Evolutionary conservation across 1,140 invertebrate species (phyloP).

Genomic region (Aphis gossypii): DNA sequence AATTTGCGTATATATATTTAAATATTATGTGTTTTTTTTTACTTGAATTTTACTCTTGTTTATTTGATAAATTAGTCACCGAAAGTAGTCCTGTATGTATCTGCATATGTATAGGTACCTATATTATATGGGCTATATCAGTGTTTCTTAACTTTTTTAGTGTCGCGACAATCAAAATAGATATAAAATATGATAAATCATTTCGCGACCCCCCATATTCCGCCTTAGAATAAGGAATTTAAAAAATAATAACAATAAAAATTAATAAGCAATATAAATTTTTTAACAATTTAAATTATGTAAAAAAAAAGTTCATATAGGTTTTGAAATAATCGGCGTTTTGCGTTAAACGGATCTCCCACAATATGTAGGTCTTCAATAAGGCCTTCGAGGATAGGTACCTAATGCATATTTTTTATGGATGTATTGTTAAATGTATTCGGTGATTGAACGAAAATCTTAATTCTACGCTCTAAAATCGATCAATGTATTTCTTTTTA

Average conservation of each 20-base stretch:
- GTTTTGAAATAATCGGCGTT: neutral
- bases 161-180: no score
- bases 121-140: no score
- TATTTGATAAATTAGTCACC: neutral
- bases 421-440: neutral
- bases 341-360: neutral
- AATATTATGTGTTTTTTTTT: neutral
- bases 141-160: no score
- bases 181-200: no score
- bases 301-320: neutral
- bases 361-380: neutral
- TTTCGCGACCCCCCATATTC: no score
- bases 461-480: neutral
- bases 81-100: neutral
- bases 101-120: neutral
- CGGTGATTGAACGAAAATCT: neutral
- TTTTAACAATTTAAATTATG: no score
- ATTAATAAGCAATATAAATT: no score
- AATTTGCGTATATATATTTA: slow-evolving; percentile 28
- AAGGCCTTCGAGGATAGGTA: neutral
- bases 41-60: neutral
- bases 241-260: no score
- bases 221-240: neutral
- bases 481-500: neutral
- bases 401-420: neutral